These are phyloP conservation scores for Caenorhabditis auriculariae DNA, from an alignment of 2,888 invertebrate genomes.

Conservation along the genomic window DNA sequence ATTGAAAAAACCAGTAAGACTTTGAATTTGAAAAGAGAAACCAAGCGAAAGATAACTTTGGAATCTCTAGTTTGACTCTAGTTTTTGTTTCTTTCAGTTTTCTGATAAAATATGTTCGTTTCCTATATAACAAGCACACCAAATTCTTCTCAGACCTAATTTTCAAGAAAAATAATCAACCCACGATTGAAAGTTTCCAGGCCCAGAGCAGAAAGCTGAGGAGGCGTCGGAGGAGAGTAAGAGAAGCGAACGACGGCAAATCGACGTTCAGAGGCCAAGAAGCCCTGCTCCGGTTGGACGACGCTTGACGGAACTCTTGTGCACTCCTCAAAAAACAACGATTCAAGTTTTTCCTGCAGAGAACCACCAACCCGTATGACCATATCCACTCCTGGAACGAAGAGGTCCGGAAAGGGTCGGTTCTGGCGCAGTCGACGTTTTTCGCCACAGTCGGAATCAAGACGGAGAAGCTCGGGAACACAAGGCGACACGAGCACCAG, in stretches of 20 bases:
- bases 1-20: no score
- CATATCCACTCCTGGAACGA: constrained; percentile 39
- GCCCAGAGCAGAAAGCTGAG: constrained; percentile 18
- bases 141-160: background rate
- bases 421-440: constrained; percentile 12
- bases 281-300: background rate
- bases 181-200: constrained; percentile 18
- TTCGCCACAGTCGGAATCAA: background rate
- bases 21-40: no score
- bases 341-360: background rate
- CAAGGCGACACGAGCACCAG: constrained; percentile 53
- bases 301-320: background rate
- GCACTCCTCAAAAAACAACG: background rate
- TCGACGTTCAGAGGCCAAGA: background rate
- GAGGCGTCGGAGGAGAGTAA: constrained; percentile 28
- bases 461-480: constrained; percentile 30
- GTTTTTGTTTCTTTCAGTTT: background rate
- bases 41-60: no score
- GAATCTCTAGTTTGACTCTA: background rate
- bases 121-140: no score
- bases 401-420: constrained; percentile 52
- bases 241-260: constrained; percentile 23
- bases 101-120: no score
- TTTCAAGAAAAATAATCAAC: no score
- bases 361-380: constrained; percentile 36